Percentiles rank a stretch among this genome's conserved stretches.
These are phyloP conservation scores for Mirza zaza DNA, from an alignment of 2,113 vertebrate genomes.

Conservation along the genomic window DNA sequence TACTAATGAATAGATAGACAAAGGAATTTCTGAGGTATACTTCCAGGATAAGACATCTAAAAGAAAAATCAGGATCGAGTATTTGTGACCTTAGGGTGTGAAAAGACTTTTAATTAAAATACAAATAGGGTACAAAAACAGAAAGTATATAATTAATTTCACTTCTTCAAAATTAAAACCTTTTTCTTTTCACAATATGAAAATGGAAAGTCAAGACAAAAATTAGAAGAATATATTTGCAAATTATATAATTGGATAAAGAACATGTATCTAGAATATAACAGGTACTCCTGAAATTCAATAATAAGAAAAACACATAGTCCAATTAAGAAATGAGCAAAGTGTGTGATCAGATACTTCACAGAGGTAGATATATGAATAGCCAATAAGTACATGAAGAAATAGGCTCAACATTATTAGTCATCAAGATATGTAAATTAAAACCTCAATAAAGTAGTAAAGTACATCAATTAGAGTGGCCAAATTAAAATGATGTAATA, in stretches of 20 bases:
- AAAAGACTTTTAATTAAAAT: neutral
- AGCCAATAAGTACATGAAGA: neutral
- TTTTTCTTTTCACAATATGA: neutral
- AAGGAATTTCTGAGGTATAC: neutral
- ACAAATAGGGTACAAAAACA: neutral
- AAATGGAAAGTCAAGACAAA: neutral
- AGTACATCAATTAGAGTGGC: neutral
- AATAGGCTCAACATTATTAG: neutral
- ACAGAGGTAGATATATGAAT: neutral
- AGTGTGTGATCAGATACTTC: neutral
- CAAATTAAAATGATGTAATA: neutral
- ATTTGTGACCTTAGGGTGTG: neutral
- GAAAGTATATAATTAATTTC: neutral
- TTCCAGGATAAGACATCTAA: neutral
- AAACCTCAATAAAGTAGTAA: neutral
- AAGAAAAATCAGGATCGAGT: neutral
- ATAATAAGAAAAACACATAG: neutral
- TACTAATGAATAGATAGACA: neutral
- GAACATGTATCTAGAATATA: neutral
- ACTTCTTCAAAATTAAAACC: neutral
- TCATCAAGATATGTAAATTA: neutral
- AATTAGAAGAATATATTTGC: neutral
- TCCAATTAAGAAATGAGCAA: neutral
- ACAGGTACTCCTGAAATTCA: neutral
- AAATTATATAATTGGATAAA: neutral